Base-by-base conservation (phyloP, 2,113 vertebrate species). In the Colius striatus region DNA sequence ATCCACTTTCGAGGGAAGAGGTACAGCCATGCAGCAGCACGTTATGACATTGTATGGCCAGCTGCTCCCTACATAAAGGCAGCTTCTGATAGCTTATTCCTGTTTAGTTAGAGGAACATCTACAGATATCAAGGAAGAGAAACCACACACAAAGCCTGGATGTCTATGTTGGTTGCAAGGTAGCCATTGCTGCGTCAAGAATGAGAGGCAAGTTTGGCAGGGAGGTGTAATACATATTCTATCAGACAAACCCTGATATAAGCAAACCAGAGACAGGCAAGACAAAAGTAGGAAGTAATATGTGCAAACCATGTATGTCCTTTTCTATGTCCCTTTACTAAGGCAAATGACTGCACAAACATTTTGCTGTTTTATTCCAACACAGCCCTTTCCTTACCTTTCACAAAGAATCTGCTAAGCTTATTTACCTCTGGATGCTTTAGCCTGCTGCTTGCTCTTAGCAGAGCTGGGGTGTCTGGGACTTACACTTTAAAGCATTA, bases 401-500 rank as follows among this genome's bases (percentile, higher is more conserved):
- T 36, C 30, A 36, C 36, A 61, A 53, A 34, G 34, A 21, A 43
- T 57, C 27, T 67, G 36, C 26, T n/a, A 20, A 71, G n/a, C 32
- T 79, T 61, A 43, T 61, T 86, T 65, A 34, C 32, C n/a, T 34
- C 50, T n/a, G 67, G 58, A 18, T 79, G 15, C 51, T 75, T 89
- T n/a, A 66, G 16, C 45, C 70, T 75, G 45, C 67, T 94, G 34
- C 68, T 55, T 67, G 72, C 65, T 81, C n/a, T 81, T 60, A 72
- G 58, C 74, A 82, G 66, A 87, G 45, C 70, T 76, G 30, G n/a
- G 20, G 18, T 76, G 54, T 25, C 60, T 82, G 43, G 61, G 58
- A 73, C 77, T 32, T 82, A 47, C 34, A 47, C 62, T 82, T 92
- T 84, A 74, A 89, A 88, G 75, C 82, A 94, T 87, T 81, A 88